Conservation (phyloP, 2,113 vertebrate species). For the Xiphorhynchus elegans region DNA sequence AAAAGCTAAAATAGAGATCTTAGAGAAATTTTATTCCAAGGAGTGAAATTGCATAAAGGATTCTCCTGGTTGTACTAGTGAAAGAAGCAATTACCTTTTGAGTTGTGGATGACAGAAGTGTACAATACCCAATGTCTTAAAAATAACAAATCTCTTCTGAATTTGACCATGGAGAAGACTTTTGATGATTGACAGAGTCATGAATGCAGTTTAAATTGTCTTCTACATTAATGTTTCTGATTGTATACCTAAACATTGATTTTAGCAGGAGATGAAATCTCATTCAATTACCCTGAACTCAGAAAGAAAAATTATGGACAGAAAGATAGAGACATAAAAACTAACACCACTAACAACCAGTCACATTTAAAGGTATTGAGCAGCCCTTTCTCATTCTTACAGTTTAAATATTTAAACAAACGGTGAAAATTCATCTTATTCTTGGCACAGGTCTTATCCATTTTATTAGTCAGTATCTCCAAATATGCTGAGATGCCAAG, state of each 20-base stretch:
- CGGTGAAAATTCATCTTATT: neutral
- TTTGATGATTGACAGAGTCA: neutral
- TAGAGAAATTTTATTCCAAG: neutral
- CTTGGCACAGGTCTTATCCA: constrained; percentile 15
- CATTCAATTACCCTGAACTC: neutral
- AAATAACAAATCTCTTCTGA: neutral
- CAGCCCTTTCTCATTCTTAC: neutral
- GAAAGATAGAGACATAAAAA: neutral
- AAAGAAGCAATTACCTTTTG: neutral
- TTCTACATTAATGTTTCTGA: neutral
- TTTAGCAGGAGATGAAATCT: neutral
- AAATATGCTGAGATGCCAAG: constrained; percentile 35
- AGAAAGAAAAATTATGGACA: neutral
- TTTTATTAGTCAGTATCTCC: constrained; percentile 30
- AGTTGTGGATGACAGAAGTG: neutral
- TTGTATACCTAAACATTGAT: neutral
- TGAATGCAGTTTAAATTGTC: neutral
- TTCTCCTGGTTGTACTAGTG: neutral
- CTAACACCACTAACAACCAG: neutral
- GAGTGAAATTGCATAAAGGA: neutral
- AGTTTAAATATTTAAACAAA: constrained; percentile 36
- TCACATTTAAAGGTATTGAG: neutral
- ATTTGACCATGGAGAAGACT: neutral
- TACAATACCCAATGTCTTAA: neutral
- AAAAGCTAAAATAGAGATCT: neutral